A percentile compares a stretch with the other conserved stretches of the same genome.
These are phyloP conservation scores for Campylomormyrus tamandua DNA, from an alignment of 2,113 vertebrate species.

Conservation along the genomic window DNA sequence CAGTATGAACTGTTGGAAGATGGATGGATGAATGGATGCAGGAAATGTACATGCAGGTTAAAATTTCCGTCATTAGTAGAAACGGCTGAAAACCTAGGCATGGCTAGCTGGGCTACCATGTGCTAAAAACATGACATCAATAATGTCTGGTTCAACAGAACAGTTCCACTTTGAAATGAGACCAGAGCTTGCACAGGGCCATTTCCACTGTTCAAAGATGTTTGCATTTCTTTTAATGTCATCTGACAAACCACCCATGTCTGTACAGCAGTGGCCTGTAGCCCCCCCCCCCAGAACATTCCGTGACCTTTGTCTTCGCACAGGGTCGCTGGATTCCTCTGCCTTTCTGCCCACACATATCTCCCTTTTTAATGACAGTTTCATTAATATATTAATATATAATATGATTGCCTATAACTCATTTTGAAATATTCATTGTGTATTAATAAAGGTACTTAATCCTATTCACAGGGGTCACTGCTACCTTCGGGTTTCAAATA, in stretches of 20 bases:
- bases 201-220: background rate
- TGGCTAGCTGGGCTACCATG: conserved; percentile 6
- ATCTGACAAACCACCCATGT: background rate
- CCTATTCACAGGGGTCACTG: background rate
- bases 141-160: background rate
- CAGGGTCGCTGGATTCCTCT: background rate
- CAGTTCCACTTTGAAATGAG: background rate
- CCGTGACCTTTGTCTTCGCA: background rate
- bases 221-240: background rate
- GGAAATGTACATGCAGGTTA: background rate
- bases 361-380: conserved; percentile 10
- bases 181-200: too few relatives aligned
- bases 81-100: background rate
- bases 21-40: background rate
- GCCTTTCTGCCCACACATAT: background rate
- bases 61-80: background rate
- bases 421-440: conserved; percentile 12
- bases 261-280: background rate
- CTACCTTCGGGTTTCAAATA: background rate
- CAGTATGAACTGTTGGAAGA: background rate
- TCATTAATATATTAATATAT: conserved; percentile 16
- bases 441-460: conserved; percentile 16
- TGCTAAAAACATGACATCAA: background rate
- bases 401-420: conserved; percentile 11
- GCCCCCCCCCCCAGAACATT: background rate